Evolutionary conservation across 1,140 invertebrate genomes (phyloP).

Genomic region (Eupristina koningsbergeri): DNA sequence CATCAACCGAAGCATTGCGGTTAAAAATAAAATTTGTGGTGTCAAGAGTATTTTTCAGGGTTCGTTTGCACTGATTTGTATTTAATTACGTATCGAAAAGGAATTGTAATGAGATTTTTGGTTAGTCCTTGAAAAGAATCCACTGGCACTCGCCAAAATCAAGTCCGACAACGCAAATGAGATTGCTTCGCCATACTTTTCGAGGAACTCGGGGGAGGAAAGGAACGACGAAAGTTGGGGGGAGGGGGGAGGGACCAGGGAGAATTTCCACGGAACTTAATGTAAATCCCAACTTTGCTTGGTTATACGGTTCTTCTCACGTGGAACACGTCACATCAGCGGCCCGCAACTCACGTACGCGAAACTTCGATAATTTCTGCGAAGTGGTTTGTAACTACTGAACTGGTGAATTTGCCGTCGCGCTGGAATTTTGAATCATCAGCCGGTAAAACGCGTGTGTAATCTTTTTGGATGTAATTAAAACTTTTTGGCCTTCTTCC

Average conservation of each 20-base stretch:
- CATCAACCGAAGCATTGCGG: background rate
- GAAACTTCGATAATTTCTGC: conserved; percentile 42
- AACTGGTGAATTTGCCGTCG: conserved; percentile 32
- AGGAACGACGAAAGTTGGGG: background rate
- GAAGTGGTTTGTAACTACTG: conserved; percentile 40
- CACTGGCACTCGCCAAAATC: background rate
- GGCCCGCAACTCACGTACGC: background rate
- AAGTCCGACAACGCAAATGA: background rate
- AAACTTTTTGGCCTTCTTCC: conserved; percentile 41
- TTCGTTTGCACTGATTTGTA: background rate
- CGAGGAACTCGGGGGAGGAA: no score
- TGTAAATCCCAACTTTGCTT: conserved; percentile 40
- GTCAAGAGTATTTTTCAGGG: background rate
- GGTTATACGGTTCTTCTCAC: conserved; percentile 37
- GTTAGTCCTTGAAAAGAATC: background rate
- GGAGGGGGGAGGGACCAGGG: background rate
- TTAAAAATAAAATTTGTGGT: background rate
- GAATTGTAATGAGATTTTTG: background rate
- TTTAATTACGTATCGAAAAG: background rate
- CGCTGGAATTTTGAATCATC: conserved; percentile 39
- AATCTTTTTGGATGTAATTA: conserved; percentile 36
- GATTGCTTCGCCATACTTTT: background rate
- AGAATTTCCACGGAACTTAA: conserved; percentile 14
- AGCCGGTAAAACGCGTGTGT: conserved; percentile 31
- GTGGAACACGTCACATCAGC: conserved; percentile 19